Base-by-base conservation (phyloP, 2,888 invertebrate genomes). In the Limnephilus auricula region DNA sequence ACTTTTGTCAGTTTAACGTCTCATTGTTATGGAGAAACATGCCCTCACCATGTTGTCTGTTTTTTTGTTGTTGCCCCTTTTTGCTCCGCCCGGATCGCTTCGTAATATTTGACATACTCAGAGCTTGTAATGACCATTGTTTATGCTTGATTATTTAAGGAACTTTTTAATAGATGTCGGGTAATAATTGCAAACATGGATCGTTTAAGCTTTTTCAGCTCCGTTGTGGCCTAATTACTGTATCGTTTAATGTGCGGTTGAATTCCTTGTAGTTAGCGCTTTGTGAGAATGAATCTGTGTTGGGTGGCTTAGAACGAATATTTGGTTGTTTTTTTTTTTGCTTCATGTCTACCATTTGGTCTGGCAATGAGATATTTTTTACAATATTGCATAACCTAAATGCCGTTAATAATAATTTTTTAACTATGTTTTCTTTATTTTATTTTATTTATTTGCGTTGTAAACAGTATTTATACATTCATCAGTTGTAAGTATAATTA, bases 1-100 rank as follows among this genome's bases (percentile, higher is more conserved):
- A 85, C 85, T 85, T 45, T 79, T 90, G 88, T 91, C 90, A 82
- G 88, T 79, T 88, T 80, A 83, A 91, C 90, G 87, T 91, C 87
- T 88, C 88, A 88, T 91, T 91, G 90, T 91, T 89, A 89, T 89
- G 85, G 37, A 45, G 12, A 40, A 85, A 85, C 85, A 45, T 85
- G 85, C 85, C 40, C 85, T 85, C 85, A 30, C 32, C 37, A 34
- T 85, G 40, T 85, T 45, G 45, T 85, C 45, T 45, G 30, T 85
- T 85, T 85, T 85, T 85, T 85, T 30, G 30, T 85, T n/a, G n/a
- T n/a, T n/a, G n/a, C 13, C 32, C 65, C 65, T 65, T 65, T 65
- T 65, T 65, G 65, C 65, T 65, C 25, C 65, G n/a, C 25, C 25
- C 65, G 65, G n/a, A 65, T n/a, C 6, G 65, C 65, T 65, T 65